Evolutionary conservation across 2,888 invertebrate genomes (phyloP).

Genomic region (Drosophila leonis): DNA sequence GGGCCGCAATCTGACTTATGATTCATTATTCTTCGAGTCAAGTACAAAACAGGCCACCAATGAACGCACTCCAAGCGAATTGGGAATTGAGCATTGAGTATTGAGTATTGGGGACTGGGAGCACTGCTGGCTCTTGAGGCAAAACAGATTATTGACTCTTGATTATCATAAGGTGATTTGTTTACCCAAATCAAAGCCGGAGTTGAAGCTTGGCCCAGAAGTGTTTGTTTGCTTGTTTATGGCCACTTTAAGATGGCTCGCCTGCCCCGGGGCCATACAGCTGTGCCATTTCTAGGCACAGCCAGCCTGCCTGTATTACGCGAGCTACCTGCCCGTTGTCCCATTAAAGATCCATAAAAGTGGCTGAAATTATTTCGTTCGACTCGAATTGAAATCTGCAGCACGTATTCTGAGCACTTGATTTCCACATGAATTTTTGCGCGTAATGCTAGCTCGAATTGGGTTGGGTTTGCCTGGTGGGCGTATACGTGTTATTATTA

Average conservation of each 20-base stretch:
- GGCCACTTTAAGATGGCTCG: constrained; percentile 46
- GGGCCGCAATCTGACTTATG: constrained; percentile 55
- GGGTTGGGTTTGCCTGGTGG: constrained; percentile 33
- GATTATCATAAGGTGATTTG: constrained; percentile 72
- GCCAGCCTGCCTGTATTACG: constrained; percentile 69
- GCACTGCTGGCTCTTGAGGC: constrained; percentile 20
- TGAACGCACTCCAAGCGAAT: constrained; percentile 36
- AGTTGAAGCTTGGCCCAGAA: constrained; percentile 43
- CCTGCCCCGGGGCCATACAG: constrained; percentile 20
- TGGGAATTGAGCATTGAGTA: background rate
- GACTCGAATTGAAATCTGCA: constrained; percentile 56
- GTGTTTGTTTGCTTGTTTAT: constrained; percentile 60
- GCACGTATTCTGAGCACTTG: constrained; percentile 53
- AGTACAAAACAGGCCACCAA: constrained; percentile 56
- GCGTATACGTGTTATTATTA: constrained; percentile 59
- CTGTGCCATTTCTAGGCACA: constrained; percentile 68
- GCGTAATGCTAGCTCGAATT: constrained; percentile 48
- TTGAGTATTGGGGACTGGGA: background rate
- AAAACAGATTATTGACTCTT: constrained; percentile 68
- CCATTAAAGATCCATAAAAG: constrained; percentile 71
- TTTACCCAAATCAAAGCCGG: constrained; percentile 51
- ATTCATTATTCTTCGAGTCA: constrained; percentile 68
- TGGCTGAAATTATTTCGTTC: constrained; percentile 44
- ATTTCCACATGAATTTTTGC: constrained; percentile 58
- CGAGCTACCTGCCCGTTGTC: constrained; percentile 35